Percentiles rank a stretch among this genome's conserved stretches.
phyloP scores from a whole-genome alignment of 2,113 vertebrate genomes.

The Sylvietta virens region DNA sequence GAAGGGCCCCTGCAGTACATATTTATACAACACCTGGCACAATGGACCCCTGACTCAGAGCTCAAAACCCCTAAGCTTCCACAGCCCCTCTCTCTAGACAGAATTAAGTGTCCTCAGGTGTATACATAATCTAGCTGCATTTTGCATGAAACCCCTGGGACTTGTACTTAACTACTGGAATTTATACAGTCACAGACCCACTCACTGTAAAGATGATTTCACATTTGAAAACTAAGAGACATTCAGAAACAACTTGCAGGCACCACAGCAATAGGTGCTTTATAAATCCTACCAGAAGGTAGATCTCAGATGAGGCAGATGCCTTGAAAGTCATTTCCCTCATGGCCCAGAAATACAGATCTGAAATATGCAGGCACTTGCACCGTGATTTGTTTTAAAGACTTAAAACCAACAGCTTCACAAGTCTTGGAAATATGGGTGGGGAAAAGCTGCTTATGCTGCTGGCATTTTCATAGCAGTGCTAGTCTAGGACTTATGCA shows the following conservation, averaged over 20 bases:
- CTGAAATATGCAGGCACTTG: background rate
- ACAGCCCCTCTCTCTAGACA: background rate
- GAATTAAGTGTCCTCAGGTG: background rate
- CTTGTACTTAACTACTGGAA: background rate
- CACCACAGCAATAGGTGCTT: background rate
- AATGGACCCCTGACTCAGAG: background rate
- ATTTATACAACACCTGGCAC: background rate
- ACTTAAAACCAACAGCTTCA: background rate
- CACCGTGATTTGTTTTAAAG: slow-evolving; percentile 13
- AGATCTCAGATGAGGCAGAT: background rate
- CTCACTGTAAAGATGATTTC: background rate
- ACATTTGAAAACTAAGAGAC: background rate
- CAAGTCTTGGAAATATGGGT: background rate
- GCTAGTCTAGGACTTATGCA: background rate
- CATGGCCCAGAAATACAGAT: background rate
- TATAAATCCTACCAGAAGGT: slow-evolving; percentile 19
- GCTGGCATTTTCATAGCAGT: background rate
- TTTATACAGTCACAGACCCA: background rate
- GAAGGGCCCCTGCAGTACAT: background rate
- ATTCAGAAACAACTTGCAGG: background rate
- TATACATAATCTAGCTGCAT: background rate
- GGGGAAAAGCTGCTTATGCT: background rate
- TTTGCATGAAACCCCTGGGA: background rate
- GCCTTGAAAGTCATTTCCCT: slow-evolving; percentile 20
- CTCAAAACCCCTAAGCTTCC: background rate